Conservation (phyloP, 2,797 vertebrate genomes). For the Rhinogobio ventralis region DNA sequence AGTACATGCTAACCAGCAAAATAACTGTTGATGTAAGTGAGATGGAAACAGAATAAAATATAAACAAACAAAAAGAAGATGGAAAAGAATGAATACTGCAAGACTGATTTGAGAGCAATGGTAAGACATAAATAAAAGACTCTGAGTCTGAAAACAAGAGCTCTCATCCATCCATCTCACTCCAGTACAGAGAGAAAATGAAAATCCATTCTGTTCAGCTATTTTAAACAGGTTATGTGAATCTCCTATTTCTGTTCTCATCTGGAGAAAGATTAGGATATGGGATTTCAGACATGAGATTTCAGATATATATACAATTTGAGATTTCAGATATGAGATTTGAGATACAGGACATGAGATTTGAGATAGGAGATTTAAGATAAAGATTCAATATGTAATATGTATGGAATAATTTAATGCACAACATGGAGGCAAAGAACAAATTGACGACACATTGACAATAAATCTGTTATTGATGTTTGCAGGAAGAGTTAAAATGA, state of each 20-base stretch:
- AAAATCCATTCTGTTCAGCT: slow-evolving; percentile 65
- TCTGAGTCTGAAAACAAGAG: slow-evolving; percentile 52
- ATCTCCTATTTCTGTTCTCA: slow-evolving; percentile 73
- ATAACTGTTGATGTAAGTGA: background rate
- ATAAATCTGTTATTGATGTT: background rate
- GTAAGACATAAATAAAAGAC: slow-evolving; percentile 57
- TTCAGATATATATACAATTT: too few relatives aligned
- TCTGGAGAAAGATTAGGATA: slow-evolving; percentile 68
- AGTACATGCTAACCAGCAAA: background rate
- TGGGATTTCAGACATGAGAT: too few relatives aligned
- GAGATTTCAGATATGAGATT: background rate
- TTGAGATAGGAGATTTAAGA: background rate
- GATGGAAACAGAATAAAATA: background rate
- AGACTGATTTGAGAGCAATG: slow-evolving; percentile 46
- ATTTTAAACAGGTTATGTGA: slow-evolving; percentile 67
- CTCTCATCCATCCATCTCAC: slow-evolving; percentile 57
- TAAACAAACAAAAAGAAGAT: background rate
- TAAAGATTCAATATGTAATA: too few relatives aligned
- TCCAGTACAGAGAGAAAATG: slow-evolving; percentile 59
- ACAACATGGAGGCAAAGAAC: background rate
- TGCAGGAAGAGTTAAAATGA: background rate
- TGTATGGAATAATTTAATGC: background rate
- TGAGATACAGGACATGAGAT: too few relatives aligned
- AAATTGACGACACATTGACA: background rate
- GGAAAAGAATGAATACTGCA: slow-evolving; percentile 56